These are phyloP conservation scores for Drosophila pectinifera DNA, from an alignment of 1,140 invertebrate genomes.

Conservation along the genomic window DNA sequence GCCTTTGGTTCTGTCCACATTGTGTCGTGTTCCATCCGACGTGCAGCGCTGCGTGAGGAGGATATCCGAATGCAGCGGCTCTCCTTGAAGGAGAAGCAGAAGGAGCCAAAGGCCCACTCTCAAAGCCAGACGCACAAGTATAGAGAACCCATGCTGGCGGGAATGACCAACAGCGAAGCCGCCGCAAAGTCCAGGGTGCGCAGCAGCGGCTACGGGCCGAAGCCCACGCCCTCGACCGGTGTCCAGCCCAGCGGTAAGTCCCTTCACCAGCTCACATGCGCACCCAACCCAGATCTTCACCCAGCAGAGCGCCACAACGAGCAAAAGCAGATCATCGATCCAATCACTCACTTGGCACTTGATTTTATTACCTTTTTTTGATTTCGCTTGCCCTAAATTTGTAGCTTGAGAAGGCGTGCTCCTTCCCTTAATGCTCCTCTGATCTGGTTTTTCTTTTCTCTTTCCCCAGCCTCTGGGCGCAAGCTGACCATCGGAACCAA, in stretches of 20 bases:
- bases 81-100: conserved; percentile 55
- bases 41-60: conserved; percentile 76
- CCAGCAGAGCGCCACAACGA: conserved; percentile 32
- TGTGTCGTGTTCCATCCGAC: conserved; percentile 4
- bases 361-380: conserved; percentile 42
- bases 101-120: conserved; percentile 9
- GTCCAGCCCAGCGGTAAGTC: conserved; percentile 41
- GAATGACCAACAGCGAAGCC: conserved; percentile 26
- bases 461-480: conserved; percentile 88
- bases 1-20: conserved; percentile 50
- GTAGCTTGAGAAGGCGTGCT: conserved; percentile 3
- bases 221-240: conserved; percentile 27
- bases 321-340: conserved; percentile 28
- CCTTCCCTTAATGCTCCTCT: background rate
- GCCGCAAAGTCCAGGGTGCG: conserved; percentile 39
- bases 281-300: conserved; percentile 48
- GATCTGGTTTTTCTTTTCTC: conserved; percentile 1
- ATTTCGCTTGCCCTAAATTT: conserved; percentile 44
- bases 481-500: conserved; percentile 89
- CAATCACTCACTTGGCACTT: conserved; percentile 26
- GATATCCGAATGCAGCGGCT: conserved; percentile 74
- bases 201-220: conserved; percentile 65
- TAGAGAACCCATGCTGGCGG: conserved; percentile 58
- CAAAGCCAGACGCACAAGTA: conserved; percentile 10
- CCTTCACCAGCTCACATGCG: conserved; percentile 26